A percentile compares a stretch with the other conserved stretches of the same genome.
Evolutionary conservation across 2,888 invertebrate genomes (phyloP).

Genomic region (Cosmorhoe ocellata): DNA sequence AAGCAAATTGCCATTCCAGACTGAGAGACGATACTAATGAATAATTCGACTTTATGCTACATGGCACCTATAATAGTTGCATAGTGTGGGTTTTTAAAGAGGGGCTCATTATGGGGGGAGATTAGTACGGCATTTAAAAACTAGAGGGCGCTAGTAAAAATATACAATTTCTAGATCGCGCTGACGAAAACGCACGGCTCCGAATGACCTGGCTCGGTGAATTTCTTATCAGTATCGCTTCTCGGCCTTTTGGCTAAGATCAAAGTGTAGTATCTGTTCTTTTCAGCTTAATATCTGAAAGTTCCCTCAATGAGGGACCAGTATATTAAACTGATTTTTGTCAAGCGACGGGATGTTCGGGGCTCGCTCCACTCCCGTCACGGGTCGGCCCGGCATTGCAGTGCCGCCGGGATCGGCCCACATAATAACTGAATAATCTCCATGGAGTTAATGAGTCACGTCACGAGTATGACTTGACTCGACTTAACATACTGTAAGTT

Average conservation of each 20-base stretch:
- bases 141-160: conserved; percentile 14
- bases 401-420: too few relatives aligned
- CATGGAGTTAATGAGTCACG: too few relatives aligned
- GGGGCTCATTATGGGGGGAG: conserved; percentile 6
- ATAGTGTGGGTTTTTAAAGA: too few relatives aligned
- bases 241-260: conserved; percentile 22
- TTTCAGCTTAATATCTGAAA: conserved; percentile 21
- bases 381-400: background rate
- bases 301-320: conserved; percentile 21
- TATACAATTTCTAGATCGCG: conserved; percentile 9
- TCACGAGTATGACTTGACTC: too few relatives aligned
- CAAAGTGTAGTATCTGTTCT: conserved; percentile 21
- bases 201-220: conserved; percentile 1
- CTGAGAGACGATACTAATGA: too few relatives aligned
- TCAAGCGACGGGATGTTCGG: conserved; percentile 19
- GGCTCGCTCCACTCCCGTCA: background rate
- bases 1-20: too few relatives aligned
- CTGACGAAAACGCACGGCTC: conserved; percentile 17
- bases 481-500: too few relatives aligned
- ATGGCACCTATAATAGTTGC: too few relatives aligned
- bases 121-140: background rate
- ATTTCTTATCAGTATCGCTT: conserved; percentile 1
- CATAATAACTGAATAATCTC: too few relatives aligned
- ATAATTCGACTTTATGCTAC: too few relatives aligned
- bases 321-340: conserved; percentile 20